A percentile compares a stretch with the other conserved stretches of the same genome.
Evolutionary conservation across 2,113 vertebrate genomes (phyloP).

Genomic region (Gallinago undulata): DNA sequence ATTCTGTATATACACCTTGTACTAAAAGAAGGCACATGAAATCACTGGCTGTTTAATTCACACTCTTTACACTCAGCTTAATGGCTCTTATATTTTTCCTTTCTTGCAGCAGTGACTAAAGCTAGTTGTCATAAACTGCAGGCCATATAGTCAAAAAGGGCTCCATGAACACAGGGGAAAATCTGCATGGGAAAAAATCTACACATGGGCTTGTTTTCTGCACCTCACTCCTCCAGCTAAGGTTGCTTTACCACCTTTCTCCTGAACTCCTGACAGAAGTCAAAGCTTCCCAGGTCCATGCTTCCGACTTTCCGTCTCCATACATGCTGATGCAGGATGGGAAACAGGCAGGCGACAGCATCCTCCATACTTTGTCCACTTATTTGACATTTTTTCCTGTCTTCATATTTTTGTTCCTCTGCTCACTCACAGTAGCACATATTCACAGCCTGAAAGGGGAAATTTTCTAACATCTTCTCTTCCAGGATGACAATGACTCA

Average conservation of each 20-base stretch:
- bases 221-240: background rate
- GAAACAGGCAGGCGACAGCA: background rate
- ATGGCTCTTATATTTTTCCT: background rate
- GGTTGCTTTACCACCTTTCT: background rate
- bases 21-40: background rate
- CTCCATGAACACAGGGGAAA: accelerated
- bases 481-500: background rate
- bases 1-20: background rate
- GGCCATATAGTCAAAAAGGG: background rate
- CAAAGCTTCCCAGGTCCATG: background rate
- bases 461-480: background rate
- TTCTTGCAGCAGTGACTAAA: background rate
- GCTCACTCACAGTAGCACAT: background rate
- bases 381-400: background rate
- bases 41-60: background rate
- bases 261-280: background rate
- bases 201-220: background rate
- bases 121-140: background rate
- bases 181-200: background rate
- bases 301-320: background rate
- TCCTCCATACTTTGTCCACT: background rate
- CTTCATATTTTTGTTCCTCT: background rate
- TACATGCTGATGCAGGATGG: background rate
- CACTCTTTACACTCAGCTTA: background rate
- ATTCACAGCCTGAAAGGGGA: background rate